A percentile compares a stretch with the other conserved stretches of the same genome.
Evolutionary conservation across 2,888 invertebrate genomes (phyloP).

Genomic region (Odontothrips loti): DNA sequence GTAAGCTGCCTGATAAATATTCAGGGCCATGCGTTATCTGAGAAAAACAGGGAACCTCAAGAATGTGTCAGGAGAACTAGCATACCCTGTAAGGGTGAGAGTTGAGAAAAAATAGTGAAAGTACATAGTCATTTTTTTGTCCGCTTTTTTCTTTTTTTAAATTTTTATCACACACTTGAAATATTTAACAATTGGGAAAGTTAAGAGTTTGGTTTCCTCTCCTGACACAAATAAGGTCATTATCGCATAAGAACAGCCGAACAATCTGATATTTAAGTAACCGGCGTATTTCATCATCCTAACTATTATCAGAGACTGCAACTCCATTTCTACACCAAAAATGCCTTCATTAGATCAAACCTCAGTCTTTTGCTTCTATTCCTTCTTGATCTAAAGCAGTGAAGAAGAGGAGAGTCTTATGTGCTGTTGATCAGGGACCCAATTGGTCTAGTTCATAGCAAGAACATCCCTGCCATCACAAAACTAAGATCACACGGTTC

Average conservation of each 20-base stretch:
- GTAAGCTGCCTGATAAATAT: slow-evolving; percentile 15
- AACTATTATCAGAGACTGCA: slow-evolving; percentile 15
- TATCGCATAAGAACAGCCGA: not conserved
- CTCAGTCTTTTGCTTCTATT: not conserved
- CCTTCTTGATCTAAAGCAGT: not conserved
- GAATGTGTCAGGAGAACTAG: slow-evolving; percentile 8
- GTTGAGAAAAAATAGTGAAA: slow-evolving; percentile 20
- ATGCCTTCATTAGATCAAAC: not conserved
- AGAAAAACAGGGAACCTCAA: slow-evolving; percentile 12
- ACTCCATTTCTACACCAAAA: not conserved
- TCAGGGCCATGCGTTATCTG: slow-evolving; percentile 7
- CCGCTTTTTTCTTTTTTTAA: not conserved
- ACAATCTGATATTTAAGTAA: not conserved
- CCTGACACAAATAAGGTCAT: not conserved
- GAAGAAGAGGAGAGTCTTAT: too few relatives aligned
- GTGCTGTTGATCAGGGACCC: too few relatives aligned
- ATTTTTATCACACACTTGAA: slow-evolving; percentile 14
- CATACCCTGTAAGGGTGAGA: slow-evolving; percentile 21
- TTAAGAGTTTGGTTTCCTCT: slow-evolving; percentile 1
- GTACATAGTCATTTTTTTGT: slow-evolving; percentile 7
- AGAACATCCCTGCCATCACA: not conserved
- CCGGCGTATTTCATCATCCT: slow-evolving; percentile 12
- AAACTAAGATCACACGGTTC: too few relatives aligned
- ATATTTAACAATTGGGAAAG: slow-evolving; percentile 22
- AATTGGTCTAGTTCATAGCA: too few relatives aligned